Evolutionary conservation across 2,888 invertebrate genomes (phyloP), one percentile per base, ranked within the genome.

Genomic region (Kryphioiulus occultus): DNA sequence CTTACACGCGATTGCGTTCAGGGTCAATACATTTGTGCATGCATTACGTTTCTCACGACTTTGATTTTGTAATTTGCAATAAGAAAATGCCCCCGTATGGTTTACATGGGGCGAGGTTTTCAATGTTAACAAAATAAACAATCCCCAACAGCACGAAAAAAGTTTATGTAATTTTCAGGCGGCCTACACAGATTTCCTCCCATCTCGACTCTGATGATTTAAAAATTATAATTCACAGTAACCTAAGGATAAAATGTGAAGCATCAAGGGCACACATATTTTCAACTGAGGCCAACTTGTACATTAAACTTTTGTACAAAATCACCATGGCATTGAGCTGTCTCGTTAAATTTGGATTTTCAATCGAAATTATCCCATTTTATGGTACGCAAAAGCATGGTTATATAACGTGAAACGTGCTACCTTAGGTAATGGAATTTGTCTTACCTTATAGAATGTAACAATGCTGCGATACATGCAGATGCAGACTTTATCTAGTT

Each of bases 121-220:
- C 78, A 78, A 78, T 78, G 78, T 32, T 78, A 78, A 17, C 78
- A 78, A 78, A 78, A 78, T 30, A 78, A 68, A 30, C n/a, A 44
- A 78, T 78, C 30, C 26, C 30, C 30, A 4, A 12, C 2, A 17
- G 17, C 17, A 78, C 78, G 78, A 30, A 12, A 35, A 35, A 35
- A 35, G 78, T 78, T 78, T 78, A 78, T 78, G 26, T 78, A 78
- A 78, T 32, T 26, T 26, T 15, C 30, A 30, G 30, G 22, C 78
- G 26, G 78, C 30, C 30, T 17, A 30, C 30, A 78, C 78, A 15
- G 30, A 78, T 78, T 78, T 78, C 30, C 78, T 78, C 17, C 17
- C 0, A 32, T 10, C 30, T 78, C 3, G 15, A 26, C 30, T 78
- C 30, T 78, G 78, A 78, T 78, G 17, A 4, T 32, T 78, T 78